Percentiles rank a stretch among this genome's conserved stretches.
Conservation (phyloP, 2,797 vertebrate species). For the Sylvia borin region DNA sequence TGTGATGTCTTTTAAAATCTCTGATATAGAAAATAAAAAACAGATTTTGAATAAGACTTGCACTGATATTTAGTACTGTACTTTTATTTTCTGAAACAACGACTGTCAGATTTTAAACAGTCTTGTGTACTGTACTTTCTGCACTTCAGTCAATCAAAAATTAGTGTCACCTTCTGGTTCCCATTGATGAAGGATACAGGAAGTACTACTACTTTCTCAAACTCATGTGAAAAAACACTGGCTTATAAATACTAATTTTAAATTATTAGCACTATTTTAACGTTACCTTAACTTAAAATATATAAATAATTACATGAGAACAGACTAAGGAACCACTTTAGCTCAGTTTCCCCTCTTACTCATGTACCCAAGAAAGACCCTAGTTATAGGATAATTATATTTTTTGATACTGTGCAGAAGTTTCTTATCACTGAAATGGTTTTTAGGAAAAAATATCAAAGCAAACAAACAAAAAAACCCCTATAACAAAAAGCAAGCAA, state of each 20-base stretch:
- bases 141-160: not conserved
- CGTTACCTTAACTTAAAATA: not conserved
- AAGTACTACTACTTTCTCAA: not conserved
- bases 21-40: not conserved
- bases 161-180: not conserved
- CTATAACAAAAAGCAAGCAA: rapidly evolving
- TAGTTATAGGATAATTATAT: not conserved
- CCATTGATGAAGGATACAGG: not conserved
- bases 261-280: not conserved
- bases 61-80: not conserved
- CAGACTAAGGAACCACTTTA: not conserved
- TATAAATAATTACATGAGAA: not conserved
- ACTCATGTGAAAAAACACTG: not conserved
- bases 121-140: not conserved
- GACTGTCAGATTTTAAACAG: not conserved
- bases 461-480: not conserved
- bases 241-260: not conserved
- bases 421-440: not conserved
- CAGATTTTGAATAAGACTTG: not conserved
- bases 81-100: not conserved
- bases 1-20: not conserved
- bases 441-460: not conserved
- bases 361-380: not conserved
- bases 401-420: not conserved
- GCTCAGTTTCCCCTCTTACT: not conserved